Base-by-base conservation (phyloP, 2,113 vertebrate species). In the Galemys pyrenaicus region DNA sequence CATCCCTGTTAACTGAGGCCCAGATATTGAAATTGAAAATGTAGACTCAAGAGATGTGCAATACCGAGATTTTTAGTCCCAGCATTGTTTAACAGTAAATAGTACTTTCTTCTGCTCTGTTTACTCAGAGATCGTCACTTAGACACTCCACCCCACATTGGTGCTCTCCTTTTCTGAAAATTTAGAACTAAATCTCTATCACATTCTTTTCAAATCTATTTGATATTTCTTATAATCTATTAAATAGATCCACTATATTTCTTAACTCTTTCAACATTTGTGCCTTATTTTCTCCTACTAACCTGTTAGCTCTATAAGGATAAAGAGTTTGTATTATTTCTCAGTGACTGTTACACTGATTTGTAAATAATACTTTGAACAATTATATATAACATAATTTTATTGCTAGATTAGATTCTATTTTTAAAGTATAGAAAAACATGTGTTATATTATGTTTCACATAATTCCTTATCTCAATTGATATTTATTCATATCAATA, bases 401-500 rank as follows among this genome's bases (percentile, higher is more conserved):
- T 78, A 16, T 79, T 89, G 6, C 15, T 46, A 58, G 16, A 35
- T 92, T 5, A 41, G 20, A 60, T 20, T 46, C 41, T 32, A 44
- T 80, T 70, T 35, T 79, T 41, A 2, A 64, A 60, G 64, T 1
- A 5, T 68, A 89, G 30, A 54, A 51, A 85, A 62, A 82, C 4
- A 65, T n/a, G 15, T 22, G 6, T 46, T 49, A 6, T 1, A 7
- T 64, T 3, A 19, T 91, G 24, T 19, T 85, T 13, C 35, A 9
- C 3, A 24, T 51, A 41, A 91, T 32, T 62, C 17, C 16, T 86
- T 9, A 30, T 86, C 7, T 54, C 20, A 67, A 13, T 86, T 46
- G 20, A 39, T 81, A 60, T 77, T 91, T 56, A 75, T 68, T 82
- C 44, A 77, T 82, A 54, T 81, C 77, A 73, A 89, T 73, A 67